phyloP scores from a whole-genome alignment of 2,113 vertebrate genomes.

The Hydropotes inermis region DNA sequence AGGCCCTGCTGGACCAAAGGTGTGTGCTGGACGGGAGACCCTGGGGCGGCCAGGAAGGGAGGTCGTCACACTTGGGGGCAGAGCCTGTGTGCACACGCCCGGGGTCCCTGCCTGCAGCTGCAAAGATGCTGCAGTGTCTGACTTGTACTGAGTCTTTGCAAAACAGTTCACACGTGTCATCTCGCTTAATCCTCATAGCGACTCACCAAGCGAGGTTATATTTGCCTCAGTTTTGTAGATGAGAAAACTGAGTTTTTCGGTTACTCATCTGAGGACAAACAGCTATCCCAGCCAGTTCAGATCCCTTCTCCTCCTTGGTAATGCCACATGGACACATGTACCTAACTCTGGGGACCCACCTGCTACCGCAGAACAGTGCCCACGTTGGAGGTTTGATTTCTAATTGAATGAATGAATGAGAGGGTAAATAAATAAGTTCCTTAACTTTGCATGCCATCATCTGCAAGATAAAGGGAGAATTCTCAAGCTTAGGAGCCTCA shows the following conservation, averaged over 20 bases:
- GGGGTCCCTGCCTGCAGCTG: neutral
- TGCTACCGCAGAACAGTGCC: neutral
- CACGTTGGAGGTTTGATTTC: neutral
- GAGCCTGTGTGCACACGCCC: rapidly evolving
- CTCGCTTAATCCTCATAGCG: neutral
- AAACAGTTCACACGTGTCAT: rapidly evolving
- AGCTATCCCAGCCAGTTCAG: neutral
- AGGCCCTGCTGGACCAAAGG: slow-evolving; percentile 95
- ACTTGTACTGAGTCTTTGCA: neutral
- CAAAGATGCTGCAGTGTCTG: too few species aligned
- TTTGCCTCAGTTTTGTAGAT: neutral
- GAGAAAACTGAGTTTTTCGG: neutral
- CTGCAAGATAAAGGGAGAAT: neutral
- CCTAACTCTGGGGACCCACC: neutral
- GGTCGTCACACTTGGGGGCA: rapidly evolving
- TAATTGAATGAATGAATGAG: neutral
- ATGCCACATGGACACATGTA: rapidly evolving
- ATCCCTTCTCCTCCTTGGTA: neutral
- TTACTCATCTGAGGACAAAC: neutral
- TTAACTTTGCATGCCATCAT: neutral
- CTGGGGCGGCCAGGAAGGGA: rapidly evolving
- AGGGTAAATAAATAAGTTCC: neutral
- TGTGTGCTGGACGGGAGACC: slow-evolving; percentile 48
- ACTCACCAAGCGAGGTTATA: neutral
- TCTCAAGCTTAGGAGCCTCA: neutral